These are phyloP conservation scores for Neotragus pygmaeus DNA, from an alignment of 2,113 vertebrate species.

Conservation along the genomic window DNA sequence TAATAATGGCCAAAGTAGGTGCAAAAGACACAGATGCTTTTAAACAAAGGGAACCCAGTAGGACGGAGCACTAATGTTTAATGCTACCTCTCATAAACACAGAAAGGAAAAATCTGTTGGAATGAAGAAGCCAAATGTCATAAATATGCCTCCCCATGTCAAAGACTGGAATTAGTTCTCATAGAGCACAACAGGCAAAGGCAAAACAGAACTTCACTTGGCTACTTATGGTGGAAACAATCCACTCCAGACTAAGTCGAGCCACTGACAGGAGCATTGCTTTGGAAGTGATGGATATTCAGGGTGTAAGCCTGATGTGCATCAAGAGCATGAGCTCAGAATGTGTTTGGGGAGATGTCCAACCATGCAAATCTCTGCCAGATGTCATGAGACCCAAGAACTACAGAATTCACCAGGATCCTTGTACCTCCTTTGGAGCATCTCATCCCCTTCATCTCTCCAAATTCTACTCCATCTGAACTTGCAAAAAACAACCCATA, in stretches of 20 bases:
- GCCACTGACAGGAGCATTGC: conserved; percentile 20
- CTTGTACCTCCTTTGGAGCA: background rate
- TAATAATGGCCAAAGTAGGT: conserved; percentile 70
- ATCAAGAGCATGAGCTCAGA: background rate
- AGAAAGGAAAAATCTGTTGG: conserved; percentile 62
- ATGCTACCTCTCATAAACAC: conserved; percentile 54
- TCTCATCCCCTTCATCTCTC: background rate
- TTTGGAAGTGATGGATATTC: conserved; percentile 8
- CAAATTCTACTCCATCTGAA: background rate
- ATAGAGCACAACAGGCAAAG: conserved; percentile 13
- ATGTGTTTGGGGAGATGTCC: background rate
- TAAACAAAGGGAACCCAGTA: conserved; percentile 56
- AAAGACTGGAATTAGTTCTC: conserved; percentile 46
- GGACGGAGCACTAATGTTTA: conserved; percentile 36
- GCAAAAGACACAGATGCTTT: conserved; percentile 73
- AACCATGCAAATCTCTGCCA: background rate
- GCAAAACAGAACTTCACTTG: conserved; percentile 45
- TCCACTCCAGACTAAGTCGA: background rate
- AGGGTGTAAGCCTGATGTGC: background rate
- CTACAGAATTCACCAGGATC: background rate
- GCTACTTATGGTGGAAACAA: conserved; percentile 37
- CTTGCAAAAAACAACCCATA: background rate
- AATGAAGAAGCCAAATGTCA: conserved; percentile 54
- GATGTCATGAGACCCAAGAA: background rate
- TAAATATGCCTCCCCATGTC: conserved; percentile 52